These are phyloP conservation scores for Alauda arvensis DNA, from an alignment of 2,797 vertebrate species.

Conservation along the genomic window DNA sequence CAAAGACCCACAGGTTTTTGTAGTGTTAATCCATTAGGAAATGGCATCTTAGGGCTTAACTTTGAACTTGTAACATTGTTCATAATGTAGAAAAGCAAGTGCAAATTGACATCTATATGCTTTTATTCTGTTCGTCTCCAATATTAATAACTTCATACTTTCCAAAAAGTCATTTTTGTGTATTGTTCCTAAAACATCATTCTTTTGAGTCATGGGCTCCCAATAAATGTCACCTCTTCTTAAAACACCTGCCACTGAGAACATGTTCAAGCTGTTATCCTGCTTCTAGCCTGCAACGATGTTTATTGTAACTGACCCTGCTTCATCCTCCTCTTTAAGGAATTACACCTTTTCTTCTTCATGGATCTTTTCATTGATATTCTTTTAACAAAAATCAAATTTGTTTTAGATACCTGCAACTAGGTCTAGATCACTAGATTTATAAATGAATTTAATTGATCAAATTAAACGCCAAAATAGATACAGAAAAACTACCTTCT, in stretches of 20 bases:
- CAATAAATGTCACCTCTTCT: constrained; percentile 3
- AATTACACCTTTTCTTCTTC: not conserved
- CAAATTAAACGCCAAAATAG: not conserved
- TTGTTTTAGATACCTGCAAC: not conserved
- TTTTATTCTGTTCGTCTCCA: not conserved
- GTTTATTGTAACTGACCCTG: not conserved
- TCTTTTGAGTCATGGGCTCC: not conserved
- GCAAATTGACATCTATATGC: not conserved
- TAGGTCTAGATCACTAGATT: not conserved
- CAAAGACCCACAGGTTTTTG: not conserved
- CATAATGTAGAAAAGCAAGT: not conserved
- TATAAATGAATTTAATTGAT: not conserved
- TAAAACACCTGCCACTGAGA: constrained; percentile 8
- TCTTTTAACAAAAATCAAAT: not conserved
- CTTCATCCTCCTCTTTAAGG: not conserved
- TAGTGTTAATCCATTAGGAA: not conserved
- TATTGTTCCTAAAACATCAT: not conserved
- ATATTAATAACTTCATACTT: not conserved
- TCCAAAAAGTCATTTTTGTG: not conserved
- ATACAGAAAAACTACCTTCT: not conserved
- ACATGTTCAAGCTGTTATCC: not conserved
- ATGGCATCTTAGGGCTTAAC: not conserved
- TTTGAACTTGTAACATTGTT: not conserved
- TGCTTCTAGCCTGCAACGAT: not conserved
- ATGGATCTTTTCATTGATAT: not conserved